Evolutionary conservation across 1,140 invertebrate genomes (phyloP), one percentile per base, ranked within the genome.

Genomic region (Brachionus asplanchnoidis): DNA sequence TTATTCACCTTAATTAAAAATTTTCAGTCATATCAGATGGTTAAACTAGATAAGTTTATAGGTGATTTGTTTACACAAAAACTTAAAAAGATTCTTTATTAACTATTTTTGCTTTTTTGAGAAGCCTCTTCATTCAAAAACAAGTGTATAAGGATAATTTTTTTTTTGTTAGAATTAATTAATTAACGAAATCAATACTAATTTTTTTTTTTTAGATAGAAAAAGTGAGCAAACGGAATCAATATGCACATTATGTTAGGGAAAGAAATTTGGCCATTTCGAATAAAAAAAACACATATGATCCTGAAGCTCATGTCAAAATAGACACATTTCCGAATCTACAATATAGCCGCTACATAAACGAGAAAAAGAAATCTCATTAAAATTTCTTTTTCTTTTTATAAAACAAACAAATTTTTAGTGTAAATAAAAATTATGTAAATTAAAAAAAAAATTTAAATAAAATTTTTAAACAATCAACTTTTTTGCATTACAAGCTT

Each of bases 211-310:
- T 73, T 40, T 73, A 73, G 68, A 73, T 73, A 20, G 73, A 77
- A 12, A 77, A 77, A 77, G 73, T 77, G 6, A 77, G 53, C 20
- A 77, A 77, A 46, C 7, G 73, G 14, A 77, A 50, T 26, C 1
- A 77, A 23, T 77, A 77, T 50, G 73, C 73, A 14, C 42, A 46
- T 50, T 77, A 77, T 28, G 73, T 77, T n/a, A 23, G 46, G 12
- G 73, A 77, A 50, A 23, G 73, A 50, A 77, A 77, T 77, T 7
- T 50, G 26, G 20, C 42, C 12, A 77, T 77, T 77, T 23, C 42
- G 1, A 77, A 50, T 23, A 77, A 46, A 28, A 77, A 50, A 32
- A 50, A 77, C 26, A 50, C 73, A 9, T 77, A 77, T 50, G 42
- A 77, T 26, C 73, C 73, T 23, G 73, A 77, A 32, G 20, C 73